Evolutionary conservation across 2,113 vertebrate genomes (phyloP), one percentile per base, ranked within the genome.

Genomic region (Spea multiplicata): DNA sequence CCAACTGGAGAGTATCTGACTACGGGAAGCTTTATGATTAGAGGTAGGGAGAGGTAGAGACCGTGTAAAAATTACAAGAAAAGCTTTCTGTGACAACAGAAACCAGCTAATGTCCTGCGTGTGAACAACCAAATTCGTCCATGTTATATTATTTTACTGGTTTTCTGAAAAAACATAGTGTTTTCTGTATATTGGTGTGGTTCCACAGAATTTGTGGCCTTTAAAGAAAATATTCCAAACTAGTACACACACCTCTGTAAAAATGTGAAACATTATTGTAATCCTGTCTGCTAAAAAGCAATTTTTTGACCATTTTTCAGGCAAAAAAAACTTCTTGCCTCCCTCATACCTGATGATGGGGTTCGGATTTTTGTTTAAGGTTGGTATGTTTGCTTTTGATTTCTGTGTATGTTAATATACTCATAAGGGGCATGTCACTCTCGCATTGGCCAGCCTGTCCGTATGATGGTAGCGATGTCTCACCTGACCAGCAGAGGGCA

Each of bases 291-390:
- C 30, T 30, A 30, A 30, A 30, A 30, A 9, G 50, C 14, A 71
- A 5, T 8, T 48, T 66, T 69, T n/a, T 59, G 47, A 13, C 81
- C 87, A 73, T 89, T 55, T 86, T 82, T 5, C 86, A 99, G 97
- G 97, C 83, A 99, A 99, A 87, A 99, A 99, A 88, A 99, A 99
- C 86, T 99, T 95, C 44, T 91, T 99, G 75, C 97, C 97, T 3
- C 97, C 97, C 2, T 99, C 97, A 0, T 98, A 99, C 84, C 87
- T 99, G 84, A 98, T 99, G 89, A 97, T 99, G 97, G 97, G 97
- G 5, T 99, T 98, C 66, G 95, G 96, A 81, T 99, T 99, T 89
- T 91, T 99, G 61, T 99, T 99, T 71, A 99, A 98, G 96, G 97
- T 80, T 10, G 30, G 78, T 66, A 62, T 17, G 8, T 59, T 12